Conservation (phyloP, 2,888 invertebrate species). For the Pristionchus arcanus region DNA sequence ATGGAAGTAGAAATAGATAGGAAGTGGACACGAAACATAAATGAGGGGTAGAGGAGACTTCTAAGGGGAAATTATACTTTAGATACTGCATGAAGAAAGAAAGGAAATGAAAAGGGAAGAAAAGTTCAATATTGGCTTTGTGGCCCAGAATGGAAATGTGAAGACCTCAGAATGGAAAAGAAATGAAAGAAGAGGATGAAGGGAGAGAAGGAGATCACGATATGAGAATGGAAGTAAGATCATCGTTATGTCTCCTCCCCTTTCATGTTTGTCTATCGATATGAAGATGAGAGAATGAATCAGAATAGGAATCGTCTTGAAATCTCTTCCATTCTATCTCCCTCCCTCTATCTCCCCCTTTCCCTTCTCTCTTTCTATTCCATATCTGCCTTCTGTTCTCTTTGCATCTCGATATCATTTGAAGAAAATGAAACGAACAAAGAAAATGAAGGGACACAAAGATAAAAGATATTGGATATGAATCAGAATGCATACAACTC, state of each 20-base stretch:
- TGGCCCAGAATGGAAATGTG: background rate
- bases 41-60: background rate
- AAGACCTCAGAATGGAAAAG: background rate
- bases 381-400: constrained; percentile 15
- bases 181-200: background rate
- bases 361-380: background rate
- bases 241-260: constrained; percentile 32
- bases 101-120: background rate
- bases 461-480: background rate
- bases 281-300: constrained; percentile 43
- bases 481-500: background rate
- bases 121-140: background rate
- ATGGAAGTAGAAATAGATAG: background rate
- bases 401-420: constrained; percentile 7
- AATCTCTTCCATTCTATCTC: constrained; percentile 3
- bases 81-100: background rate
- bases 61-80: background rate
- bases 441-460: background rate
- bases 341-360: background rate
- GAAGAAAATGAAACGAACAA: background rate
- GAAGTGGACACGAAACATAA: background rate
- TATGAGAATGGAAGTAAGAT: background rate
- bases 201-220: background rate
- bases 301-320: constrained; percentile 14
- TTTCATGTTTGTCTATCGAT: constrained; percentile 33